phyloP scores from a whole-genome alignment of 1,140 invertebrate species.

The Drosophila guanche region DNA sequence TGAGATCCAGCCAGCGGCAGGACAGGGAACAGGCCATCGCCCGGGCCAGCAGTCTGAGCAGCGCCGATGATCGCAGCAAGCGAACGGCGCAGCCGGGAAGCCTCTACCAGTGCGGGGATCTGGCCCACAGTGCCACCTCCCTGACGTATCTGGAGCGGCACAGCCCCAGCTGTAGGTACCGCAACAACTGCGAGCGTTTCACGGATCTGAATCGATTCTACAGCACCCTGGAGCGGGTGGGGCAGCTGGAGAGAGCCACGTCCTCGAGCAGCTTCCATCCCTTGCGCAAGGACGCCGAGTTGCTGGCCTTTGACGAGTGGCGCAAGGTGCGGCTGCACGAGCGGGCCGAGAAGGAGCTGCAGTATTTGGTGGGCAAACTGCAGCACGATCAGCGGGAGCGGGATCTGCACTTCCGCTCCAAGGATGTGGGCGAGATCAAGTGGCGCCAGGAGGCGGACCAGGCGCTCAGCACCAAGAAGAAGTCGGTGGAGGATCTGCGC shows the following conservation, averaged over 20 bases:
- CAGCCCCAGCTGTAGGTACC: slow-evolving; percentile 85
- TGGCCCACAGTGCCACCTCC: slow-evolving; percentile 79
- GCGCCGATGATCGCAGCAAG: slow-evolving; percentile 83
- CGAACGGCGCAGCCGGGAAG: slow-evolving; percentile 72
- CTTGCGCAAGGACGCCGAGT: slow-evolving; percentile 89
- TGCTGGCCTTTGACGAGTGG: slow-evolving; percentile 95
- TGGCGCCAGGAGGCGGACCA: slow-evolving; percentile 90
- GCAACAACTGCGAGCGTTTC: slow-evolving; percentile 90
- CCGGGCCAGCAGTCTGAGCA: slow-evolving; percentile 87
- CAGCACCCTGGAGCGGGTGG: slow-evolving; percentile 92
- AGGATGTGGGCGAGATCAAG: slow-evolving; percentile 88
- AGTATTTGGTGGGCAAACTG: slow-evolving; percentile 90
- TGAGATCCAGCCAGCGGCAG: slow-evolving; percentile 47
- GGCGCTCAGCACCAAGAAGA: slow-evolving; percentile 91
- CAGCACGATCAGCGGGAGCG: slow-evolving; percentile 91
- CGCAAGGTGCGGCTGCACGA: slow-evolving; percentile 91
- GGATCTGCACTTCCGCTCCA: slow-evolving; percentile 91
- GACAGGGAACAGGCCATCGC: slow-evolving; percentile 74
- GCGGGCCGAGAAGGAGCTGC: slow-evolving; percentile 92
- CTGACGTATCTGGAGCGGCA: slow-evolving; percentile 71
- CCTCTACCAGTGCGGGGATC: slow-evolving; percentile 74
- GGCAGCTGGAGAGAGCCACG: slow-evolving; percentile 90
- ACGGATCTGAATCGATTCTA: slow-evolving; percentile 94
- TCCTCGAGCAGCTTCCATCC: slow-evolving; percentile 88
- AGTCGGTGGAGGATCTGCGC: slow-evolving; percentile 93